Conservation (phyloP, 2,888 invertebrate genomes). For the Trimorus sp. region DNA sequence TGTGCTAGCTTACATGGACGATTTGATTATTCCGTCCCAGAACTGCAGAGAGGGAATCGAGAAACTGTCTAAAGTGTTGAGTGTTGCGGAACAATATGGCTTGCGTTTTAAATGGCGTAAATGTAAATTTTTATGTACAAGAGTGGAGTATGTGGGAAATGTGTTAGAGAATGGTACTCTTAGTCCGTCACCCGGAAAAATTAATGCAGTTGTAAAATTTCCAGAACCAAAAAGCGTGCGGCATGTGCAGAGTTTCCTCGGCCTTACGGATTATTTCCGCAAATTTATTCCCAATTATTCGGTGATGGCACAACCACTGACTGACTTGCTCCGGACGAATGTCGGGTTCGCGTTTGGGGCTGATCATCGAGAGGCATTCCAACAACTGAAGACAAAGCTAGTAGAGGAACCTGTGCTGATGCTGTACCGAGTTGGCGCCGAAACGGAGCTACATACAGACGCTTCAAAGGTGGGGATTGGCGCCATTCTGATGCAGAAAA, state of each 20-base stretch:
- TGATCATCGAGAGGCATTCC: background rate
- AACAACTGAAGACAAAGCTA: background rate
- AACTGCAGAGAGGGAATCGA: conserved; percentile 40
- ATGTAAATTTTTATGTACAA: conserved; percentile 55
- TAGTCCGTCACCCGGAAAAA: conserved; percentile 70
- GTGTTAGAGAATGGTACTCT: conserved; percentile 70
- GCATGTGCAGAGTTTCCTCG: conserved; percentile 74
- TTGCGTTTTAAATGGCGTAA: conserved; percentile 67
- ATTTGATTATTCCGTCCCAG: conserved; percentile 51
- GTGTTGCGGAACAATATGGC: conserved; percentile 52
- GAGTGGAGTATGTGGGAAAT: conserved; percentile 71
- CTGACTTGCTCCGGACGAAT: background rate
- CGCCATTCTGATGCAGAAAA: conserved; percentile 18
- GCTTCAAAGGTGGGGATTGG: conserved; percentile 16
- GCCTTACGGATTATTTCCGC: conserved; percentile 74
- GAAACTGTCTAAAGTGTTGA: conserved; percentile 56
- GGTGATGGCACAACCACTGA: background rate
- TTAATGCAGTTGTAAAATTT: conserved; percentile 69
- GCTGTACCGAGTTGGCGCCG: background rate
- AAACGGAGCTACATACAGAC: conserved; percentile 21
- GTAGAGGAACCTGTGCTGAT: background rate
- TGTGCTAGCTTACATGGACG: conserved; percentile 57
- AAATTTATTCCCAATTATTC: conserved; percentile 1
- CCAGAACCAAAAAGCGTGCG: conserved; percentile 70
- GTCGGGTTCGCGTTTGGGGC: background rate